phyloP scores from a whole-genome alignment of 2,113 vertebrate species.

The Anarrhichthys ocellatus region DNA sequence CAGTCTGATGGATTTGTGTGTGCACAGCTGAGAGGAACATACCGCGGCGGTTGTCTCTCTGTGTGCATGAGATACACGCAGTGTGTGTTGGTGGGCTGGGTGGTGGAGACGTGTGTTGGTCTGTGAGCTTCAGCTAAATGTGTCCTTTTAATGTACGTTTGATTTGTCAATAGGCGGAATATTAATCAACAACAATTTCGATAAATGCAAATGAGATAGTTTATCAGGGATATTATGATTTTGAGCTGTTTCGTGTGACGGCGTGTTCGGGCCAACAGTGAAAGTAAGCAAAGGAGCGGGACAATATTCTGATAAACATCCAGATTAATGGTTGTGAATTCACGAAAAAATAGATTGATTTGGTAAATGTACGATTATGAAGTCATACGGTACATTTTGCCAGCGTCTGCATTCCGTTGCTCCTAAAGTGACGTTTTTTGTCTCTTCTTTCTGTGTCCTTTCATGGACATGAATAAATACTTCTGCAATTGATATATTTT shows the following conservation, averaged over 20 bases:
- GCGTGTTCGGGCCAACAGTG: no score
- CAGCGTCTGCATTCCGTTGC: background rate
- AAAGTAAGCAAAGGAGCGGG: no score
- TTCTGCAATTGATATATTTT: background rate
- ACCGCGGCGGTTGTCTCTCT: constrained; percentile 46
- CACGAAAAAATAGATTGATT: no score
- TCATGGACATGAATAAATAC: background rate
- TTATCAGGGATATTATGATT: background rate
- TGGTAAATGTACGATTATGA: background rate
- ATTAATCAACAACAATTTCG: no score
- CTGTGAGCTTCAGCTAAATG: background rate
- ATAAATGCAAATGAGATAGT: background rate
- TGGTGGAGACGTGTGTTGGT: constrained; percentile 14
- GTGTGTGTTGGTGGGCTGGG: constrained; percentile 7
- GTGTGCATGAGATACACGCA: background rate
- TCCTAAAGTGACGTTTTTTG: background rate
- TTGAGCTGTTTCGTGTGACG: background rate
- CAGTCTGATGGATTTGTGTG: constrained; percentile 74
- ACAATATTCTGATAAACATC: background rate
- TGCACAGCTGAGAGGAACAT: constrained; percentile 68
- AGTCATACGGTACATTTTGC: background rate
- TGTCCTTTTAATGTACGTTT: no score
- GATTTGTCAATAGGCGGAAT: background rate
- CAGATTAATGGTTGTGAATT: background rate
- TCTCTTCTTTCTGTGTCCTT: background rate